Evolutionary conservation across 2,888 invertebrate species (phyloP), one percentile per base, ranked within the genome.

Genomic region (Cataglyphis rosenhaueri): DNA sequence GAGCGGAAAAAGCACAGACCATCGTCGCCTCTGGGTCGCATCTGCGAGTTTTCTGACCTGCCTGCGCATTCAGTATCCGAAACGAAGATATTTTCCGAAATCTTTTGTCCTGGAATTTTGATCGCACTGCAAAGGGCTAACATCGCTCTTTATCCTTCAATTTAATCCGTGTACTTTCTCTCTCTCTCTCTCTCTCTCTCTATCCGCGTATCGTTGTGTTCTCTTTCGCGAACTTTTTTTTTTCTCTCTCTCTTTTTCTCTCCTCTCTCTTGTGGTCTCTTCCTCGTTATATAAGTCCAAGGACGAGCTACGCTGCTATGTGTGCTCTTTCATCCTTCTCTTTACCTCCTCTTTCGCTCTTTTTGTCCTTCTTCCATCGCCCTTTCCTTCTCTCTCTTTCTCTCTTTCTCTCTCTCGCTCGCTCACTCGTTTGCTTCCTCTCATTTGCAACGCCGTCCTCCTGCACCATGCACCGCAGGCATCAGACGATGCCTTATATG

Each of bases 261-360:
- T 21, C 82, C 78, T 83, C 84, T 74, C 65, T 83, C 71, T 71
- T 81, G 70, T 81, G 66, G 71, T 79, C 73, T 89, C 91, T 87
- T 89, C 88, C 87, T 89, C 87, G 89, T 92, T 92, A 92, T 92
- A 91, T 92, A 92, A 92, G 91, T 90, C 91, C 91, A 92, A 92
- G 92, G 92, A 89, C 90, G 83, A 86, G 79, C 71, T 86, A 78
- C 59, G 62, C 81, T 84, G 78, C 86, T 84, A 73, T 68, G 68
- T 38, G 44, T 44, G 66, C 55, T 32, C 55, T 74, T 74, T 74
- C 68, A 61, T 76, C 71, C 65, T 78, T 52, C 66, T 57, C 38
- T 41, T 44, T 59, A 66, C 44, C 61, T 82, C 62, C 73, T 38
- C 48, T 61, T 64, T 70, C 78, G 44, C n/a, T 52, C 35, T 70